phyloP scores from a whole-genome alignment of 2,797 vertebrate species.

The Cryptoblepharus egeriae region DNA sequence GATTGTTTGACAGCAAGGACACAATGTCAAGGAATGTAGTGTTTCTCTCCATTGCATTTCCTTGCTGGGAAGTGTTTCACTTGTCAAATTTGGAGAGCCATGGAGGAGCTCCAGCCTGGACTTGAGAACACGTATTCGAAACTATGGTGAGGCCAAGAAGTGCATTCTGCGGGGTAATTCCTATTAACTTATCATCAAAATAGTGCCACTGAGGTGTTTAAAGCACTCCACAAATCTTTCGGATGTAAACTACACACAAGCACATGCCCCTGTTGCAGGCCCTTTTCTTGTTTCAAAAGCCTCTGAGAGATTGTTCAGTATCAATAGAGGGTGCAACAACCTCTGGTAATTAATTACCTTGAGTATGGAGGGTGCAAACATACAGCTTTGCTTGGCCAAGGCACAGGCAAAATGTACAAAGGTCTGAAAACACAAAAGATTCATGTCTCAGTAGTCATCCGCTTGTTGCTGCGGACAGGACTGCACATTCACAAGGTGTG shows the following conservation, averaged over 20 bases:
- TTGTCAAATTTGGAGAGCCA: neutral
- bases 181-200: neutral
- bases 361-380: no score
- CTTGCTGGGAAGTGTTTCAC: neutral
- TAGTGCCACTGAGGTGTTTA: neutral
- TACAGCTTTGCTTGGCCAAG: no score
- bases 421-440: neutral
- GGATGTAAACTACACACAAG: neutral
- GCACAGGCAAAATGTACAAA: no score
- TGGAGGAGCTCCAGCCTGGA: neutral
- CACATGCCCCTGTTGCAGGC: neutral
- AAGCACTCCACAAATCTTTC: neutral
- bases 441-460: neutral
- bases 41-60: neutral
- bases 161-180: no score
- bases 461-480: neutral
- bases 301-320: neutral
- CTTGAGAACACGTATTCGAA: neutral
- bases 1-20: neutral
- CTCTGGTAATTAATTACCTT: no score
- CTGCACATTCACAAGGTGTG: conserved; percentile 5
- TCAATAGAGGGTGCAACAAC: no score
- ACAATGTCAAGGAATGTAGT: neutral
- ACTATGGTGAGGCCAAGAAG: neutral
- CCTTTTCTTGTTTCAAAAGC: neutral